Conservation (phyloP, 2,113 vertebrate species). For the Neotragus pygmaeus region DNA sequence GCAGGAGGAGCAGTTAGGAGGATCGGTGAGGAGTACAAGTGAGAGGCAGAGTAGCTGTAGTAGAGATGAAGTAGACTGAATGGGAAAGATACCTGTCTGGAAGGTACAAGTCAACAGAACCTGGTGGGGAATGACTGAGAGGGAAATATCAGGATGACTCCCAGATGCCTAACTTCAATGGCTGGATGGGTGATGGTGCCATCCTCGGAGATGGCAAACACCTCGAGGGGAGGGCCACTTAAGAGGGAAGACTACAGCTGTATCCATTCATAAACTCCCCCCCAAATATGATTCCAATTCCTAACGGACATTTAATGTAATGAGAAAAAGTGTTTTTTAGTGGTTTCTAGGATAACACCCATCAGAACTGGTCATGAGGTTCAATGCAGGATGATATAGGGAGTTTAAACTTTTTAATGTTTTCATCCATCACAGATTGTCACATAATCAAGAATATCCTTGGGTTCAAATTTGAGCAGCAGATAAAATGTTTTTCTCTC, state of each 20-base stretch:
- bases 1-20: neutral
- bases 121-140: neutral
- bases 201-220: neutral
- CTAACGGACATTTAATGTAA: neutral
- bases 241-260: neutral
- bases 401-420: neutral
- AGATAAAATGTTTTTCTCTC: neutral
- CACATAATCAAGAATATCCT: neutral
- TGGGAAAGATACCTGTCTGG: neutral
- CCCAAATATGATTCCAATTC: neutral
- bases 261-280: neutral
- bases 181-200: too few relatives aligned
- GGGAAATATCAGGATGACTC: neutral
- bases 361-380: neutral
- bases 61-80: neutral
- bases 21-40: neutral
- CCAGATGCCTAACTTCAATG: neutral
- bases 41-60: neutral
- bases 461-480: neutral
- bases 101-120: neutral
- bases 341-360: neutral
- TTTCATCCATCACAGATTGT: neutral
- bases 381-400: neutral
- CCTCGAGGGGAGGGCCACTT: neutral
- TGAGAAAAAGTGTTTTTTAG: neutral